Evolutionary conservation across 2,888 invertebrate genomes (phyloP).

Genomic region (Pachydiplax longipennis): DNA sequence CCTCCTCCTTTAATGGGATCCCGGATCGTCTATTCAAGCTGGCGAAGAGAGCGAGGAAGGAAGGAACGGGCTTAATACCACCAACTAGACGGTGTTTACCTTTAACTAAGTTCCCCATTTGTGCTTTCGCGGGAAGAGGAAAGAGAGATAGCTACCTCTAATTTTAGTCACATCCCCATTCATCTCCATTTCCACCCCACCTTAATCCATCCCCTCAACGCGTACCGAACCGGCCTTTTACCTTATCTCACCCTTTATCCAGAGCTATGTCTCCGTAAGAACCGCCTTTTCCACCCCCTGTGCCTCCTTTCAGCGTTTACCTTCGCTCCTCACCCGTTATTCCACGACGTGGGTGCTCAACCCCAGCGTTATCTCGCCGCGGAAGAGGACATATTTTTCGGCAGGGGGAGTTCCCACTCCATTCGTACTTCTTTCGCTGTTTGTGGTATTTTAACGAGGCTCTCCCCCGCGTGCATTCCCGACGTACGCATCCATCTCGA

Average conservation of each 20-base stretch:
- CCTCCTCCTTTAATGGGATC: background rate
- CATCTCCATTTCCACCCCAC: background rate
- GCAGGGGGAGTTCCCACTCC: background rate
- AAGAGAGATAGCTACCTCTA: background rate
- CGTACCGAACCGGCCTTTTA: background rate
- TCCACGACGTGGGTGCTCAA: too few species aligned
- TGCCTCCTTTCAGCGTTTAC: background rate
- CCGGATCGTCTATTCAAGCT: background rate
- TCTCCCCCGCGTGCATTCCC: background rate
- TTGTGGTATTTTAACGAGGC: slow-evolving; percentile 13
- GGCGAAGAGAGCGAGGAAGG: background rate
- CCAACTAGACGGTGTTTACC: background rate
- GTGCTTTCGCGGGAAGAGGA: background rate
- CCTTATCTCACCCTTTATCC: slow-evolving; percentile 22
- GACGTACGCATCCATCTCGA: background rate
- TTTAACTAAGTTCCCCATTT: background rate
- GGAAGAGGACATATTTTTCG: background rate
- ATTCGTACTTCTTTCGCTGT: background rate
- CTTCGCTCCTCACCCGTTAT: background rate
- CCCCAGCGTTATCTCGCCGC: background rate
- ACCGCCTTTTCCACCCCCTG: background rate
- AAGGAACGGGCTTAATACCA: background rate
- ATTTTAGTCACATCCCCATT: slow-evolving; percentile 27
- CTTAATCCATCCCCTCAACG: background rate
- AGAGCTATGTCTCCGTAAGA: background rate